These are phyloP conservation scores for Crambe crambe DNA, from an alignment of 37 sponge, comb jelly and placozoan species.

Conservation along the genomic window DNA sequence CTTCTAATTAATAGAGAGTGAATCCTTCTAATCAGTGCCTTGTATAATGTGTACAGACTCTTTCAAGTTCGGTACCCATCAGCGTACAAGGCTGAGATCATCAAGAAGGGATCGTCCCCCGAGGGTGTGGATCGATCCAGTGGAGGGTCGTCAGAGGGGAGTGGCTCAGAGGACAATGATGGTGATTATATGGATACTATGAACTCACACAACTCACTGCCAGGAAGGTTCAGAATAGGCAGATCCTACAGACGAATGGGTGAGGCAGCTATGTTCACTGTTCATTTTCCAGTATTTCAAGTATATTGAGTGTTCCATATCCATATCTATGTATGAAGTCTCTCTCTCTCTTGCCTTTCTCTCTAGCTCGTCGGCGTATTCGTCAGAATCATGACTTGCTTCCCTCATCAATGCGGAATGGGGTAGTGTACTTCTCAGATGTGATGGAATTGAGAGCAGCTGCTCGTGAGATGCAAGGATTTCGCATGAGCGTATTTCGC, in stretches of 20 bases:
- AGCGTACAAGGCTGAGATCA: slow-evolving; percentile 61
- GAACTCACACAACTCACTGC: too few species aligned
- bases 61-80: slow-evolving; percentile 55
- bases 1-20: too few species aligned
- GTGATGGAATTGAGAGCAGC: slow-evolving; percentile 70
- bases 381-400: background rate
- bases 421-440: slow-evolving; percentile 61
- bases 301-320: too few species aligned
- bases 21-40: too few species aligned
- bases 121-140: slow-evolving; percentile 10
- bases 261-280: too few species aligned
- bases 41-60: too few species aligned
- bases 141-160: background rate
- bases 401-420: background rate
- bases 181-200: background rate
- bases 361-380: background rate
- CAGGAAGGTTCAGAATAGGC: too few species aligned
- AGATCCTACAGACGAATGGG: too few species aligned
- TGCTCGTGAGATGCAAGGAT: slow-evolving; percentile 60
- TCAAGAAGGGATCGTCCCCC: background rate
- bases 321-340: too few species aligned
- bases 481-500: slow-evolving; percentile 22
- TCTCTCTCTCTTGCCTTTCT: too few species aligned
- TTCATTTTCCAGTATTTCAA: too few species aligned
- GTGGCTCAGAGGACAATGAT: slow-evolving; percentile 8